Percentiles rank a stretch among this genome's conserved stretches.
These are phyloP conservation scores for Melitaea athalia DNA, from an alignment of 2,888 invertebrate species.

Conservation along the genomic window DNA sequence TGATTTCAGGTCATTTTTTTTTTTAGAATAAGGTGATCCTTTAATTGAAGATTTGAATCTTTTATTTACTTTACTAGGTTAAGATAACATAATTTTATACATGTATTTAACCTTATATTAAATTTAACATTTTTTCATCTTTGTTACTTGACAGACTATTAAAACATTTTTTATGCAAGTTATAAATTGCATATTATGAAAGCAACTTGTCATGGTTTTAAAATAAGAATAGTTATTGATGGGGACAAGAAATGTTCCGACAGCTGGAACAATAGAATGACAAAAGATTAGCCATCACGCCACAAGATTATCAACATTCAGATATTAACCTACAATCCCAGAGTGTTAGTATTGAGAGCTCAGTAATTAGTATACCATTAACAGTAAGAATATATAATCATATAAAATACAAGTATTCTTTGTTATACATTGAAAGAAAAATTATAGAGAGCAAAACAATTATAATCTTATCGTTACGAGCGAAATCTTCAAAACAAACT, in stretches of 20 bases:
- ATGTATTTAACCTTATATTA: too few relatives aligned
- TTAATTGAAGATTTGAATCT: too few relatives aligned
- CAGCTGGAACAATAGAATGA: constrained; percentile 38
- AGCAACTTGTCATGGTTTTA: constrained; percentile 25
- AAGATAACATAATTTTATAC: too few relatives aligned
- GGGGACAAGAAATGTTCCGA: constrained; percentile 35
- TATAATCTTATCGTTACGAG: too few relatives aligned
- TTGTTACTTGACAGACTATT: neutral
- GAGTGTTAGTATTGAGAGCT: constrained; percentile 32
- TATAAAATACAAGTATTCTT: neutral
- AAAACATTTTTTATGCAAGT: neutral
- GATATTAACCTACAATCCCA: constrained; percentile 38
- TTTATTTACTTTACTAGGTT: too few relatives aligned
- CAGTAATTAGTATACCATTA: constrained; percentile 19
- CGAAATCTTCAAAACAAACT: too few relatives aligned
- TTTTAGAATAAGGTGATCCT: too few relatives aligned
- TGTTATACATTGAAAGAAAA: neutral
- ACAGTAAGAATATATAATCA: neutral
- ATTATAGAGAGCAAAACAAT: too few relatives aligned
- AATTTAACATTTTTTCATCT: neutral
- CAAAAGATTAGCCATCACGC: constrained; percentile 37
- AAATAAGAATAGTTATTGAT: constrained; percentile 30
- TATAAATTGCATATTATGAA: constrained; percentile 7
- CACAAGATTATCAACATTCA: constrained; percentile 32
- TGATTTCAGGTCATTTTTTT: too few relatives aligned